phyloP scores from a whole-genome alignment of 2,113 vertebrate genomes.

The Taxidea taxus region DNA sequence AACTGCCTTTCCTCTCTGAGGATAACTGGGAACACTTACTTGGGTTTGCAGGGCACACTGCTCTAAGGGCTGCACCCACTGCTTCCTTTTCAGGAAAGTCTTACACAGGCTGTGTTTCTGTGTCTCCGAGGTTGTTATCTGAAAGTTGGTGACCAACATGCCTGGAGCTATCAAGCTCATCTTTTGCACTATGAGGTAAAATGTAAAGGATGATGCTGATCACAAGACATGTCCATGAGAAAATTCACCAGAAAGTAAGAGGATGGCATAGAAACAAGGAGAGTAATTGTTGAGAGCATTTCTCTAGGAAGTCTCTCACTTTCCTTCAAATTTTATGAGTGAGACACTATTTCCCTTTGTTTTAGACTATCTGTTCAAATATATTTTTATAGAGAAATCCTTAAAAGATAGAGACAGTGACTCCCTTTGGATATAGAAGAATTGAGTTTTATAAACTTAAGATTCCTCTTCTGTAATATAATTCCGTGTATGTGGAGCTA shows the following conservation, averaged over 20 bases:
- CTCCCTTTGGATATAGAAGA: neutral
- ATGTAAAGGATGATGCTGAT: constrained; percentile 59
- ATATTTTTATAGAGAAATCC: neutral
- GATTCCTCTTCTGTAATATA: neutral
- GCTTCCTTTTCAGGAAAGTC: constrained; percentile 81
- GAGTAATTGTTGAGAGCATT: neutral
- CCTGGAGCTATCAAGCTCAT: constrained; percentile 81
- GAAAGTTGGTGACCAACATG: constrained; percentile 77
- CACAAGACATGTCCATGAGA: neutral
- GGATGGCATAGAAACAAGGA: neutral
- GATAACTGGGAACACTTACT: neutral
- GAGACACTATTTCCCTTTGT: neutral
- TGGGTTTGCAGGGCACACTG: neutral
- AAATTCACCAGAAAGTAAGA: neutral
- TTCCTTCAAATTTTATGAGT: neutral
- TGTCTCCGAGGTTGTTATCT: constrained; percentile 80
- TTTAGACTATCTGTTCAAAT: neutral
- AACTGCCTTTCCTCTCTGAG: neutral
- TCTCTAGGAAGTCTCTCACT: neutral
- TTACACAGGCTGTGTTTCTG: constrained; percentile 84
- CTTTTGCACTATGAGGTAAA: constrained; percentile 80
- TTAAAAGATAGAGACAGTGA: neutral
- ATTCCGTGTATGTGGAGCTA: neutral
- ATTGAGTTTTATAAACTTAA: neutral
- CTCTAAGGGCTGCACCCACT: neutral